phyloP scores from a whole-genome alignment of 2,113 vertebrate genomes.

The Scomber scombrus region DNA sequence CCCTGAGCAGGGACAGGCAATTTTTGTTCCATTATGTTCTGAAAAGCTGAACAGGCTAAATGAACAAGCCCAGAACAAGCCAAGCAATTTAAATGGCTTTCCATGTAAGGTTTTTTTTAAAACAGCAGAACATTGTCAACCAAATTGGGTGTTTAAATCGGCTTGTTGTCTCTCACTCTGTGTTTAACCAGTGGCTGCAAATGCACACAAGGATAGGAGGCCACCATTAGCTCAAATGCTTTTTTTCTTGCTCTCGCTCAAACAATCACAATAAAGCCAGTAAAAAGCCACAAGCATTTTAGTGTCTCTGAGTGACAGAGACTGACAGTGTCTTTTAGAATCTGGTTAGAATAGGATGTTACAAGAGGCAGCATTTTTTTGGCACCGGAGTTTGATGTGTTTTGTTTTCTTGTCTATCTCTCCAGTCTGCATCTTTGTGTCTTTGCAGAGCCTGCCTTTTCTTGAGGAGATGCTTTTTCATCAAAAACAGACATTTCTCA shows the following conservation, averaged over 20 bases:
- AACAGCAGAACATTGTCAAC: constrained; percentile 47
- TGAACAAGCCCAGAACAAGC: constrained; percentile 62
- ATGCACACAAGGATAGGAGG: background rate
- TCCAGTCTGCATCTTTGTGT: constrained; percentile 45
- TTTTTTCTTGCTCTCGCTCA: background rate
- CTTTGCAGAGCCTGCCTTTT: constrained; percentile 20
- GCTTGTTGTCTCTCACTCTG: constrained; percentile 24
- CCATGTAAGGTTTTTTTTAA: constrained; percentile 65
- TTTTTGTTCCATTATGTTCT: constrained; percentile 70
- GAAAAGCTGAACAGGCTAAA: constrained; percentile 68
- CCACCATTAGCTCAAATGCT: background rate
- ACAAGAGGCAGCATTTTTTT: constrained; percentile 29
- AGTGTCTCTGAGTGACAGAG: constrained; percentile 32
- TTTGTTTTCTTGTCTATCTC: constrained; percentile 55
- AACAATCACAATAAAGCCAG: constrained; percentile 13
- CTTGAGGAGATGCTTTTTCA: constrained; percentile 29
- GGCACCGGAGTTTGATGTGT: constrained; percentile 46
- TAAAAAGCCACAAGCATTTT: constrained; percentile 13
- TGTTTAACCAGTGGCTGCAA: constrained; percentile 5
- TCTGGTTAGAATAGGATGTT: constrained; percentile 34
- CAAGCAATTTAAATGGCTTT: constrained; percentile 61
- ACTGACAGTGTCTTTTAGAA: constrained; percentile 50
- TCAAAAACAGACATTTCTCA: constrained; percentile 47
- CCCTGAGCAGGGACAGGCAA: constrained; percentile 56
- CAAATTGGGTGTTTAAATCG: constrained; percentile 51